phyloP scores from a whole-genome alignment of 2,113 vertebrate genomes.

The Entomyzon cyanotis region DNA sequence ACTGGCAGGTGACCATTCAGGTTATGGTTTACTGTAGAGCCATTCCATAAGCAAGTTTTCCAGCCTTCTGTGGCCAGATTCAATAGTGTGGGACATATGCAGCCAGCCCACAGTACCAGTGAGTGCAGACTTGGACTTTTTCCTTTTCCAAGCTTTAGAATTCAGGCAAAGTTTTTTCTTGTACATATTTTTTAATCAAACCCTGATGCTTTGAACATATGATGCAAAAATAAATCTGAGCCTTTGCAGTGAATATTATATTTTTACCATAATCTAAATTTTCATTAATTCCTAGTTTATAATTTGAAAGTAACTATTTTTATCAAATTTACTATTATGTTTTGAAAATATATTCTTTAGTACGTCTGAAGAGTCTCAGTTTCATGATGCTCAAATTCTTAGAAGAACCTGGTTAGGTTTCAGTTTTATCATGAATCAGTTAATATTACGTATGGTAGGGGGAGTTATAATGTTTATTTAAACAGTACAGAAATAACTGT shows the following conservation, averaged over 20 bases:
- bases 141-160: not conserved
- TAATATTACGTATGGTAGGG: not conserved
- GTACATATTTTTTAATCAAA: not conserved
- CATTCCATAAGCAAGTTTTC: not conserved
- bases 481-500: not conserved
- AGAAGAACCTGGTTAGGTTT: not conserved
- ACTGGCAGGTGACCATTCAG: not conserved
- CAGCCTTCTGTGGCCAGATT: not conserved
- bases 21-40: not conserved
- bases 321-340: not conserved
- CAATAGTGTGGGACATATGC: fast-evolving
- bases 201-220: not conserved
- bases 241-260: not conserved
- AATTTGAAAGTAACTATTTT: not conserved
- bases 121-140: not conserved
- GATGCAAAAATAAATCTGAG: not conserved
- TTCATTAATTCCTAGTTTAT: not conserved
- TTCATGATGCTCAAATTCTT: not conserved
- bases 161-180: not conserved
- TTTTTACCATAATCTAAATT: not conserved
- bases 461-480: not conserved
- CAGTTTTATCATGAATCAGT: not conserved
- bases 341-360: not conserved
- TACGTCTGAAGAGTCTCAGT: not conserved
- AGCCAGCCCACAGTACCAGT: not conserved